Conservation (phyloP, 2,888 invertebrate genomes). For the Resseliella maxima region DNA sequence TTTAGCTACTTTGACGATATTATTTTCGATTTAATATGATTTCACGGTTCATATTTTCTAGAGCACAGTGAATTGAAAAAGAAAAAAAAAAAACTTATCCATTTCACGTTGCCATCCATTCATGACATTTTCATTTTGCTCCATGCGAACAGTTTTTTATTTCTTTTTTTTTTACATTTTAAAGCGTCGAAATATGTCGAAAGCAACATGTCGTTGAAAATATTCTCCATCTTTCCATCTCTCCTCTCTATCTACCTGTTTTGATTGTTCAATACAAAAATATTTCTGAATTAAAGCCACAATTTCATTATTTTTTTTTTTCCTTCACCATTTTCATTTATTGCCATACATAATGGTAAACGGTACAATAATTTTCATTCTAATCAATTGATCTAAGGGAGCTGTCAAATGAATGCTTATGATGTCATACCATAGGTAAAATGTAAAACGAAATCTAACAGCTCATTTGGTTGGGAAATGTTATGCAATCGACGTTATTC, state of each 20-base stretch:
- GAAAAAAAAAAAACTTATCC: too few relatives aligned
- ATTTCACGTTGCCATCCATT: not conserved
- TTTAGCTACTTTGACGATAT: not conserved
- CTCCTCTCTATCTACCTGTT: not conserved
- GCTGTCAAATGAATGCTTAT: too few relatives aligned
- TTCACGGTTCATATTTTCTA: constrained; percentile 2
- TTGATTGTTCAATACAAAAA: not conserved
- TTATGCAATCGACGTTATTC: too few relatives aligned
- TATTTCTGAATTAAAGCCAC: not conserved
- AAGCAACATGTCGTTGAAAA: not conserved
- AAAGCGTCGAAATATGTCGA: not conserved
- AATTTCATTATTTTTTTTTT: too few relatives aligned
- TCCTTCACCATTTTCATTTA: too few relatives aligned
- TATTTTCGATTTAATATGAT: constrained; percentile 29
- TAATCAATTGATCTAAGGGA: too few relatives aligned
- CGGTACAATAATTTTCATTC: too few relatives aligned
- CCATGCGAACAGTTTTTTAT: not conserved
- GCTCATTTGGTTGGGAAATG: too few relatives aligned
- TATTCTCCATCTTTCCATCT: too few relatives aligned
- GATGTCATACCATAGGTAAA: too few relatives aligned
- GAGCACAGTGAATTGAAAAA: not conserved
- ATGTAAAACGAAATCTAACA: too few relatives aligned
- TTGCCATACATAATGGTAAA: too few relatives aligned
- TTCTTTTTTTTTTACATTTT: not conserved
- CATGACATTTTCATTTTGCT: not conserved